These are phyloP conservation scores for Climacteris rufus DNA, from an alignment of 2,113 vertebrate genomes.

Conservation along the genomic window DNA sequence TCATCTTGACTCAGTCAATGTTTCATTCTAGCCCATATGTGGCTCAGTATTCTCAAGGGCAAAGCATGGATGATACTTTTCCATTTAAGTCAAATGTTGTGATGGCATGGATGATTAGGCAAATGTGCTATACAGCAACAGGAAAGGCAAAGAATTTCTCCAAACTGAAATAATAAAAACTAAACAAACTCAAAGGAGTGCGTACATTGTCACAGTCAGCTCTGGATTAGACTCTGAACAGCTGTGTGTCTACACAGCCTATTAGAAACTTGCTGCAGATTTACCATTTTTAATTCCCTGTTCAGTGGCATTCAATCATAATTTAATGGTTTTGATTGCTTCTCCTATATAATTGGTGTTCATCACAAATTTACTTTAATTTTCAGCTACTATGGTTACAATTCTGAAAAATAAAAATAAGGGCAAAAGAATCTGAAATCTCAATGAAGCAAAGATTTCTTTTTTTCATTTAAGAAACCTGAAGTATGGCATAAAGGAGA, in stretches of 20 bases:
- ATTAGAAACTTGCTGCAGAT: background rate
- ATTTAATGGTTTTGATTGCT: background rate
- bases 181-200: background rate
- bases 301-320: background rate
- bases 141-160: background rate
- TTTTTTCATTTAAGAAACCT: background rate
- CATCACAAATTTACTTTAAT: background rate
- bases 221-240: background rate
- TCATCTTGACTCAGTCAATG: background rate
- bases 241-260: background rate
- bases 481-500: background rate
- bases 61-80: background rate
- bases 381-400: background rate
- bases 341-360: background rate
- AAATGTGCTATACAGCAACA: background rate
- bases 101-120: background rate
- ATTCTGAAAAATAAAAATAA: background rate
- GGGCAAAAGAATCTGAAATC: background rate
- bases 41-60: background rate
- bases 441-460: background rate
- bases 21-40: background rate
- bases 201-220: background rate
- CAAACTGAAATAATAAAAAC: background rate
- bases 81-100: conserved; percentile 7
- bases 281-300: background rate